Conservation (phyloP, 2,113 vertebrate species). For the Mohoua ochrocephala region DNA sequence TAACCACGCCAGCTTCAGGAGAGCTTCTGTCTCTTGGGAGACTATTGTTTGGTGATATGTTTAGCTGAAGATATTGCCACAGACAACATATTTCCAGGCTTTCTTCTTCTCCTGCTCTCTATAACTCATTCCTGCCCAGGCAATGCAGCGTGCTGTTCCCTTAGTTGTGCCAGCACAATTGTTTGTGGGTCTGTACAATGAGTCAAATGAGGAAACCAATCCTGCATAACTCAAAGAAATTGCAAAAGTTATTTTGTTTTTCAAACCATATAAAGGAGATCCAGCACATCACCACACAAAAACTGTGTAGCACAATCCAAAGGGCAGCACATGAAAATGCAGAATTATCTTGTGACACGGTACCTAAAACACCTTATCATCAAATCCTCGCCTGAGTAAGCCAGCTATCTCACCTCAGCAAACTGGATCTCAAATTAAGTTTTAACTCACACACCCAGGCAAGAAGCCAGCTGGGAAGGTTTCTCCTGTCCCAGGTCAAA, state of each 20-base stretch:
- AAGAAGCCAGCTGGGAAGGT: not conserved
- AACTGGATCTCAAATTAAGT: not conserved
- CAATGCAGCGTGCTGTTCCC: not conserved
- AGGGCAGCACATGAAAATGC: not conserved
- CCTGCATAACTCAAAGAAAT: not conserved
- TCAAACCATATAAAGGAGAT: not conserved
- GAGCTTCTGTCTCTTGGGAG: conserved; percentile 53
- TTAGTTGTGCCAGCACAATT: conserved; percentile 4
- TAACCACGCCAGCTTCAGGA: conserved; percentile 53
- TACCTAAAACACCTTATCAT: not conserved
- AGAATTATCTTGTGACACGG: not conserved
- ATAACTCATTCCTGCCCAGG: conserved; percentile 36
- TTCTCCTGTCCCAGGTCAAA: not conserved
- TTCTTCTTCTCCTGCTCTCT: conserved; percentile 42
- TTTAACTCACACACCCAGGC: not conserved
- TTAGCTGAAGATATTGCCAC: conserved; percentile 57
- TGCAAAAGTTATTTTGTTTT: not conserved
- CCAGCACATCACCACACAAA: not conserved
- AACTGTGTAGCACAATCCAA: not conserved
- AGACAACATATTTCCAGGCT: conserved; percentile 44
- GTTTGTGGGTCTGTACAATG: conserved; percentile 7
- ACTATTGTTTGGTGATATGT: conserved; percentile 60
- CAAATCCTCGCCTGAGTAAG: not conserved
- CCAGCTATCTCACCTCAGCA: not conserved
- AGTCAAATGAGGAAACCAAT: conserved; percentile 12